Percentiles rank a stretch among this genome's conserved stretches.
Conservation (phyloP, 2,797 vertebrate species). For the Harpagifer antarcticus region DNA sequence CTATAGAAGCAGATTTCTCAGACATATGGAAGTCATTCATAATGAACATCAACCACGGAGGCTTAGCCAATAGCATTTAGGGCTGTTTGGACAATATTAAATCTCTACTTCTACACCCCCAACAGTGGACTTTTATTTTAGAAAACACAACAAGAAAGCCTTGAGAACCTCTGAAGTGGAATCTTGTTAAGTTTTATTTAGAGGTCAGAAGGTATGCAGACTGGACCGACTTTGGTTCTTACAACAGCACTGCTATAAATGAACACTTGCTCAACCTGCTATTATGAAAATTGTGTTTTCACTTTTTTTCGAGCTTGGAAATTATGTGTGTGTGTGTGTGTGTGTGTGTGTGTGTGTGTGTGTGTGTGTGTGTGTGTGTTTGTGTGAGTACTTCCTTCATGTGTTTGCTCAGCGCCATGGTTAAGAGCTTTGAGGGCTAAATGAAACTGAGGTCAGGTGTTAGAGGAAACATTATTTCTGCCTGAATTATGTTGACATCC, state of each 20-base stretch:
- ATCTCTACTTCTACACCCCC: constrained; percentile 42
- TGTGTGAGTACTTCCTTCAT: constrained; percentile 38
- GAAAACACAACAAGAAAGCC: constrained; percentile 60
- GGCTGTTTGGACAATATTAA: constrained; percentile 58
- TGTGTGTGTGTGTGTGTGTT: constrained; percentile 23
- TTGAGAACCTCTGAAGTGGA: constrained; percentile 62
- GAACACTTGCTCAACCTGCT: constrained; percentile 78
- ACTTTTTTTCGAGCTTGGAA: constrained; percentile 58
- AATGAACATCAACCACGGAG: constrained; percentile 41
- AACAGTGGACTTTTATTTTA: constrained; percentile 55
- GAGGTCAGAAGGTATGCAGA: constrained; percentile 69
- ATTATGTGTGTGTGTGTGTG: constrained; percentile 32
- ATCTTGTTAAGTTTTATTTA: constrained; percentile 64
- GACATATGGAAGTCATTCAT: constrained; percentile 60
- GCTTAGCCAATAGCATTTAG: constrained; percentile 50
- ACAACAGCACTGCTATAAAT: constrained; percentile 73
- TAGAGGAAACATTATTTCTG: neutral
- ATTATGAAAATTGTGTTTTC: constrained; percentile 78
- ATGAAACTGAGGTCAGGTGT: constrained; percentile 48
- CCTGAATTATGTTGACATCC: constrained; percentile 6
- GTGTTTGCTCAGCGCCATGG: constrained; percentile 26
- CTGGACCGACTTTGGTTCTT: constrained; percentile 58
- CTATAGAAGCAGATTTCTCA: constrained; percentile 15
- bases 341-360: constrained; percentile 29
- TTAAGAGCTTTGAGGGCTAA: constrained; percentile 37